A percentile compares a stretch with the other conserved stretches of the same genome.
Evolutionary conservation across 2,888 invertebrate genomes (phyloP).

Genomic region (Calephelis perditalis): DNA sequence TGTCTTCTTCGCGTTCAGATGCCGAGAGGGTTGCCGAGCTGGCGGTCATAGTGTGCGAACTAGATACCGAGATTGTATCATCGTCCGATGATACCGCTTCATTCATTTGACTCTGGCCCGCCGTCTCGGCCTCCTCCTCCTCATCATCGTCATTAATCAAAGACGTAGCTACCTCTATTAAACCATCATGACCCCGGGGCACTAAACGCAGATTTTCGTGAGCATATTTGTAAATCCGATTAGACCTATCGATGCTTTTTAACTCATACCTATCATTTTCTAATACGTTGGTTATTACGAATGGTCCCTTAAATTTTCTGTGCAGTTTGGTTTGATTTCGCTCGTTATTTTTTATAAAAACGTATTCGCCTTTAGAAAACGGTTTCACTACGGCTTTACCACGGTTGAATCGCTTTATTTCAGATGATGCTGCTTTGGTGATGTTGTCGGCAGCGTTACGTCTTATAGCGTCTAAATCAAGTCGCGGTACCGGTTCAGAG

Average conservation of each 20-base stretch:
- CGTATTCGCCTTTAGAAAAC: conserved; percentile 15
- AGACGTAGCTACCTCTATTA: too few relatives aligned
- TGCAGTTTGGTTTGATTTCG: conserved; percentile 17
- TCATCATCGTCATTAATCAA: too few relatives aligned
- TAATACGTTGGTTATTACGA: conserved; percentile 12
- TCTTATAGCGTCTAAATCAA: conserved; percentile 9
- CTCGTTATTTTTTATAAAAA: conserved; percentile 17
- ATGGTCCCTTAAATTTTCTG: conserved; percentile 17
- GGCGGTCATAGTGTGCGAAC: too few relatives aligned
- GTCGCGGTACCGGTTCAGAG: background rate
- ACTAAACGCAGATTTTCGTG: too few relatives aligned
- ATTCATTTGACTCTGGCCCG: too few relatives aligned
- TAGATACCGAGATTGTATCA: too few relatives aligned
- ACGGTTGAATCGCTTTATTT: conserved; percentile 14
- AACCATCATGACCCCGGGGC: too few relatives aligned
- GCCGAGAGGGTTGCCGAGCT: too few relatives aligned
- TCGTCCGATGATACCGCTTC: too few relatives aligned
- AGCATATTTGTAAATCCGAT: too few relatives aligned
- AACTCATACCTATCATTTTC: conserved; percentile 17
- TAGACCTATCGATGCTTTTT: background rate
- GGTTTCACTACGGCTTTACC: conserved; percentile 15
- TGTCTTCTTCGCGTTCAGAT: too few relatives aligned
- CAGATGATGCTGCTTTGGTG: background rate
- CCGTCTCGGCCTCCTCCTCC: too few relatives aligned
- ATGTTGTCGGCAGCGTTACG: conserved; percentile 14